Evolutionary conservation across 1,140 invertebrate genomes (phyloP), one percentile per base, ranked within the genome.

Genomic region (Drosophila saltans): DNA sequence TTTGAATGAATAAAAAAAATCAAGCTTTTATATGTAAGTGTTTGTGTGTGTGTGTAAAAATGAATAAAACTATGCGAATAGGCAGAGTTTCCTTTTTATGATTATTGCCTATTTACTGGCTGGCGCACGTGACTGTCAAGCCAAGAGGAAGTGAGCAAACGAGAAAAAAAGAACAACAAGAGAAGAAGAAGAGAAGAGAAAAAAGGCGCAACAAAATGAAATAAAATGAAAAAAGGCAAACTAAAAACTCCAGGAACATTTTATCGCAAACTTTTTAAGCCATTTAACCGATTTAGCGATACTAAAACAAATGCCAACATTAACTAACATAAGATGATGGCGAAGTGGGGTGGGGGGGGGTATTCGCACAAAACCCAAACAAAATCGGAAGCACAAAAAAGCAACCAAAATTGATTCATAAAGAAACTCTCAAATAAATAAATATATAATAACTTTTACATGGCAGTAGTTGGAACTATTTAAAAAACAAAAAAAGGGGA

Each of bases 261-360:
- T 88, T 88, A 86, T 86, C 76, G 68, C 58, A 83, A 88, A 88
- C 76, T 88, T 86, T 83, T 52, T 86, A 77, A 86, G 83, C 84
- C 85, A 86, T 86, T 86, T 86, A 86, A 86, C 82, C 82, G 82
- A 72, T 86, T 86, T 82, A 59, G 59, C 80, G 69, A 58, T 73
- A 88, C 76, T 88, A 80, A 79, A 86, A 74, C 79, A 81, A 85
- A 68, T 40, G 71, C 52, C 52, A 62, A 39, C 43, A n/a, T 52
- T 9, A 58, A 81, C 78, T 86, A 85, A 69, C 75, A 75, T 85
- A 21, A 48, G 45, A 48, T 48, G 43, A 16, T 16, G 16, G 16
- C 16, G 16, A 48, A 21, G 2, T 8, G 8, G 16, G 7, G 16
- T 7, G 2, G 16, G 16, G 0, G 43, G 5, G 6, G 16, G n/a